Evolutionary conservation across 2,113 vertebrate species (phyloP).

Genomic region (Otocyon megalotis): DNA sequence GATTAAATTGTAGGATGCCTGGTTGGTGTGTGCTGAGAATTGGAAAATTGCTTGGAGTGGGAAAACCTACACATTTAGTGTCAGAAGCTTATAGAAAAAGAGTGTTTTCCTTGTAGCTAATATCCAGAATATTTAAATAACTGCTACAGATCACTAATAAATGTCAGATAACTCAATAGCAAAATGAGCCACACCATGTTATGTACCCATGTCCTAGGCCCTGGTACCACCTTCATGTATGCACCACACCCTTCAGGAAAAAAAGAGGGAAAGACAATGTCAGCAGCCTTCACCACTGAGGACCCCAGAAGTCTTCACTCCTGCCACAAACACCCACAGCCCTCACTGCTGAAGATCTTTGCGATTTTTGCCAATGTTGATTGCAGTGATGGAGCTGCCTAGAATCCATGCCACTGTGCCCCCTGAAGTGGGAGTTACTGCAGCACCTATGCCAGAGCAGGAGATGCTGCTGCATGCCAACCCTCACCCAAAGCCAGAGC

Average conservation of each 20-base stretch:
- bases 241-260: neutral
- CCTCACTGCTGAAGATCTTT: neutral
- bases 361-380: neutral
- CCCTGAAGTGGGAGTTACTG: neutral
- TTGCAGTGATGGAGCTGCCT: neutral
- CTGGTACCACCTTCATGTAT: neutral
- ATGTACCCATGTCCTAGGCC: too few relatives aligned
- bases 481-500: neutral
- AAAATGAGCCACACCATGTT: neutral
- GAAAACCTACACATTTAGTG: neutral
- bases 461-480: neutral
- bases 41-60: neutral
- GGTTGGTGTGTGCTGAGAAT: neutral
- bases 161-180: neutral
- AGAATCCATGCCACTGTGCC: neutral
- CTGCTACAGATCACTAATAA: neutral
- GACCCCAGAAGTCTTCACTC: neutral
- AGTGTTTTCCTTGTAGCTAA: neutral
- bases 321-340: neutral
- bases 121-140: slow-evolving; percentile 6
- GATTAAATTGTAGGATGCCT: neutral
- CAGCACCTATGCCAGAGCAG: neutral
- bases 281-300: neutral
- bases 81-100: neutral
- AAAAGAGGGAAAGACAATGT: neutral